Percentiles rank a stretch among this genome's conserved stretches.
phyloP scores from a whole-genome alignment of 2,113 vertebrate species.

The Laterallus jamaicensis region DNA sequence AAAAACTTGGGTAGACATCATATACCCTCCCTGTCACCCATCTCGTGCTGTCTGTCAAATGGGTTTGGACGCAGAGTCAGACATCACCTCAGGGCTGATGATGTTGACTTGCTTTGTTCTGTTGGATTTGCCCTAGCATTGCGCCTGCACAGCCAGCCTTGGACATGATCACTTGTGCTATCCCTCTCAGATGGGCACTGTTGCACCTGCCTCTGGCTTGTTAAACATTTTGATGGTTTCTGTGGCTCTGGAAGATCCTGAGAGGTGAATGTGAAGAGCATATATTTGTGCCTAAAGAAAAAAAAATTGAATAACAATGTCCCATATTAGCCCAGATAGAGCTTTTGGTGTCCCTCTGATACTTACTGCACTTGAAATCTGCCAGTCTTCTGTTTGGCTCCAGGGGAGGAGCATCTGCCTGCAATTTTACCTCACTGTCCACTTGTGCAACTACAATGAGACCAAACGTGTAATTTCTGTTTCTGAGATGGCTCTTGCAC shows the following conservation, averaged over 20 bases:
- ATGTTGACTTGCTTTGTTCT: neutral
- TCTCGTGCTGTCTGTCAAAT: neutral
- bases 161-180: neutral
- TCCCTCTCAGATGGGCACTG: neutral
- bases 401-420: neutral
- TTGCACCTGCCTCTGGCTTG: neutral
- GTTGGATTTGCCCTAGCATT: neutral
- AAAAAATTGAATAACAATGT: neutral
- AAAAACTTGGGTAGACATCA: neutral
- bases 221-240: neutral
- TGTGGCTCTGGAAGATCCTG: neutral
- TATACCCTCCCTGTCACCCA: neutral
- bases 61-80: neutral
- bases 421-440: accelerated
- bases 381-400: neutral
- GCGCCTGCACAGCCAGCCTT: neutral
- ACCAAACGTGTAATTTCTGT: neutral
- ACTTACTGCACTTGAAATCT: neutral
- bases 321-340: accelerated
- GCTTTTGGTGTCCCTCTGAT: neutral
- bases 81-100: neutral
- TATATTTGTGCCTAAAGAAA: neutral
- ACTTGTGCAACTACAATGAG: neutral
- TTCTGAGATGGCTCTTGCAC: neutral
- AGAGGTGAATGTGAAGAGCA: neutral